Evolutionary conservation across 1,140 invertebrate species (phyloP).

Genomic region (Tetragonula clypearis): DNA sequence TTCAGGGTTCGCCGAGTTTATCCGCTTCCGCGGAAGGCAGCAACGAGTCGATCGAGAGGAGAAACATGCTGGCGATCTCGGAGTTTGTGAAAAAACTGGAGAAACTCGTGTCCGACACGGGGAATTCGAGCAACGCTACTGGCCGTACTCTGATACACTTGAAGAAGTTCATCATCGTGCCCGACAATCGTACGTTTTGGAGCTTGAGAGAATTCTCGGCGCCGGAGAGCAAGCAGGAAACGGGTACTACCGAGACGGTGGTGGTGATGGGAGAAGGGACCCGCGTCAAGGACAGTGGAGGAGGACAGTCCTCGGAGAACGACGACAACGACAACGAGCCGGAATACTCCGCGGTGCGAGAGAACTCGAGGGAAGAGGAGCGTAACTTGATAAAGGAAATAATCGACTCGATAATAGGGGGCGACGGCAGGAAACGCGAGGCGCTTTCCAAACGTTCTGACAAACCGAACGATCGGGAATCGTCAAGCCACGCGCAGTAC

Average conservation of each 20-base stretch:
- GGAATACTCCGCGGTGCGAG: neutral
- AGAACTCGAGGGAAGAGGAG: neutral
- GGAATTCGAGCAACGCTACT: neutral
- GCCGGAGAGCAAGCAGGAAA: neutral
- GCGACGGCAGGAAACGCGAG: constrained; percentile 5
- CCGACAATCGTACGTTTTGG: constrained; percentile 31
- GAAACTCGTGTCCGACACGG: constrained; percentile 27
- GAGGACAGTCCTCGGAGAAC: too few species aligned
- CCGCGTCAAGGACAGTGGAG: neutral
- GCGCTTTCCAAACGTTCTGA: too few species aligned
- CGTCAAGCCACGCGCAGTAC: too few species aligned
- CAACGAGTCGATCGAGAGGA: constrained; percentile 22
- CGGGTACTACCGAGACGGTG: neutral
- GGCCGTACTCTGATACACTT: constrained; percentile 39
- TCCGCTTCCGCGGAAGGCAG: neutral
- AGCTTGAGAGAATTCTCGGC: constrained; percentile 9
- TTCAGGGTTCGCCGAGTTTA: neutral
- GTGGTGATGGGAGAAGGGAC: neutral
- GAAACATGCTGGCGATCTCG: constrained; percentile 48
- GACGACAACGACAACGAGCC: neutral
- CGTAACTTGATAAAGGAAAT: constrained; percentile 27
- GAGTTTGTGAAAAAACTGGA: constrained; percentile 51
- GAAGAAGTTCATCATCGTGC: constrained; percentile 49
- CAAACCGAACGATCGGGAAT: neutral
- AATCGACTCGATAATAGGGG: constrained; percentile 22